Evolutionary conservation across 2,888 invertebrate genomes (phyloP), one percentile per base, ranked within the genome.

Genomic region (Hypena proboscidalis): DNA sequence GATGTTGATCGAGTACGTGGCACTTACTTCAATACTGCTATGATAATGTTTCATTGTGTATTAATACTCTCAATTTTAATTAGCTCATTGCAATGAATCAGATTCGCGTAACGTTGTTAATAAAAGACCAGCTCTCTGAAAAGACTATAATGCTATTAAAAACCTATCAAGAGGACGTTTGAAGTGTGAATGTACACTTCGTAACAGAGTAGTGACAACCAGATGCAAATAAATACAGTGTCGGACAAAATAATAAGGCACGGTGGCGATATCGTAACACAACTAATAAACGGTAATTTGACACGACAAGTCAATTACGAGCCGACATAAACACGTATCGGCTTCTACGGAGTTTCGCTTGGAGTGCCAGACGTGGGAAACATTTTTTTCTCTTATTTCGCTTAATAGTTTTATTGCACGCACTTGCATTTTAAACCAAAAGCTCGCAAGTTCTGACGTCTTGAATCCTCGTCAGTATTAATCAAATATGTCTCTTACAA

Each of bases 271-370:
- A 83, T 84, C 84, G 86, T 81, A 87, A 88, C 81, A 79, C 74
- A 74, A 77, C 76, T 88, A 87, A 89, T 88, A 85, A 86, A 85
- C 77, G 79, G 85, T 86, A 84, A 90, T 89, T 87, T 83, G 80
- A 83, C 85, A 85, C 87, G 88, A 88, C 89, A 87, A 83, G 88
- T 88, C 88, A 89, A 89, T 89, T 88, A 88, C 70, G 73, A 78
- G 58, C 74, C 73, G 77, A 86, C 86, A 82, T 85, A 87, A 87
- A 84, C 82, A 80, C 73, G 78, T 76, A 79, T 80, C 65, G 75
- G 75, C 75, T 75, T 83, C 80, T 74, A 72, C 67, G 75, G 80
- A 76, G 80, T 82, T 80, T 83, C 74, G 76, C 74, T 74, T 70
- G 75, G 77, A 77, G 77, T 76, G 66, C 44, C 75, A 79, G 78